These are phyloP conservation scores for Ptilodon capucinus DNA, from an alignment of 2,888 invertebrate species.

Conservation along the genomic window DNA sequence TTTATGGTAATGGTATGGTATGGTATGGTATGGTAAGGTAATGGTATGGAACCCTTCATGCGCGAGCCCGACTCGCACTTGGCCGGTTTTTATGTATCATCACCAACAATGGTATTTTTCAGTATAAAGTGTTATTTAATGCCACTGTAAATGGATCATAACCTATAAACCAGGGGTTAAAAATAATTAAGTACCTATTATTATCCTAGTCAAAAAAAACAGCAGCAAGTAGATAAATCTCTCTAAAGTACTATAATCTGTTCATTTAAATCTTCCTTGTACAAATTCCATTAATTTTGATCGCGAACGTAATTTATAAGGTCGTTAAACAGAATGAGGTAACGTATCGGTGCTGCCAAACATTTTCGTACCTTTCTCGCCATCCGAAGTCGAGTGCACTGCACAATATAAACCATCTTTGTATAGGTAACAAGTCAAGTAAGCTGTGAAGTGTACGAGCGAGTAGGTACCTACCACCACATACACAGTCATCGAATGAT, in stretches of 20 bases:
- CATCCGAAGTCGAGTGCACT: slow-evolving; percentile 27
- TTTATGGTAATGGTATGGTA: no score
- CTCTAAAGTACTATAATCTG: slow-evolving; percentile 22
- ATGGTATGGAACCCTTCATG: no score
- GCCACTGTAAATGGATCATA: no score
- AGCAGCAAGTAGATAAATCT: background rate
- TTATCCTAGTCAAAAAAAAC: no score
- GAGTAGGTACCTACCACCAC: slow-evolving; percentile 33
- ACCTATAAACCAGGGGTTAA: no score
- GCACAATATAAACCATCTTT: slow-evolving; percentile 39
- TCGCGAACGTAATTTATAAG: slow-evolving; percentile 28
- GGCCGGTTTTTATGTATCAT: no score
- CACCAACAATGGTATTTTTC: no score
- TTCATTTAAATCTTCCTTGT: slow-evolving; percentile 25
- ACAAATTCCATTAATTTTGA: slow-evolving; percentile 34
- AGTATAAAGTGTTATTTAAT: no score
- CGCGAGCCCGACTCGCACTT: no score
- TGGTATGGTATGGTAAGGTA: no score
- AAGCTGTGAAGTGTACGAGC: slow-evolving; percentile 54
- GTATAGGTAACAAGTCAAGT: slow-evolving; percentile 59
- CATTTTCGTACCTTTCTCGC: slow-evolving; percentile 33
- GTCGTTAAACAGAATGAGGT: slow-evolving; percentile 23
- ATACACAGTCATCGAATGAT: slow-evolving; percentile 66
- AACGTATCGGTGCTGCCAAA: slow-evolving; percentile 14
- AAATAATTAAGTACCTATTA: no score